phyloP scores from a whole-genome alignment of 1,140 invertebrate species.

The Eupristina koningsbergeri region DNA sequence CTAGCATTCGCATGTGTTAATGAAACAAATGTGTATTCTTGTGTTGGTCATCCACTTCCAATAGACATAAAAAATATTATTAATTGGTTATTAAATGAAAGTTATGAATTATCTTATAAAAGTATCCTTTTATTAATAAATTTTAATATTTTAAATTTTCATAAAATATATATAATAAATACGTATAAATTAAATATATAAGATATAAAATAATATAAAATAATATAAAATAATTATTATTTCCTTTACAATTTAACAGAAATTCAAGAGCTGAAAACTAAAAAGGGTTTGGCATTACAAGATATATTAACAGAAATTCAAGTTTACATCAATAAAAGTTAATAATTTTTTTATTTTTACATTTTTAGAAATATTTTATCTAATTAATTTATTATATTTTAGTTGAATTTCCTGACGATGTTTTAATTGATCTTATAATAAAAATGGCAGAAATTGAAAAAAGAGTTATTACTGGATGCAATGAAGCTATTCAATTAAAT shows the following conservation, averaged over 20 bases:
- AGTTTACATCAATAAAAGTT: constrained; percentile 88
- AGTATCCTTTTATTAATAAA: constrained; percentile 80
- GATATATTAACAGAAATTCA: constrained; percentile 94
- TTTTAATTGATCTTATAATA: constrained; percentile 83
- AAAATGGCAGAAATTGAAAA: constrained; percentile 90
- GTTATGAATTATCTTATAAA: constrained; percentile 85
- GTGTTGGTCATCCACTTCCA: constrained; percentile 95
- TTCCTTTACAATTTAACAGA: constrained; percentile 73
- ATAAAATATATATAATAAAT: too few relatives aligned
- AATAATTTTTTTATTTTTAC: constrained; percentile 62
- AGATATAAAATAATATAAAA: too few relatives aligned
- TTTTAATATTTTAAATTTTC: too few relatives aligned
- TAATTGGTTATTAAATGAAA: constrained; percentile 91
- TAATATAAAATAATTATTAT: neutral
- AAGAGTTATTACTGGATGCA: constrained; percentile 82
- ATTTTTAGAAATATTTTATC: neutral
- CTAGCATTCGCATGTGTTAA: constrained; percentile 89
- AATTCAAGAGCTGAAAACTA: constrained; percentile 86
- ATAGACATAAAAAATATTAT: constrained; percentile 92
- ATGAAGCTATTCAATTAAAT: constrained; percentile 89
- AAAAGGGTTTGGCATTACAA: constrained; percentile 90
- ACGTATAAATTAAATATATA: too few relatives aligned
- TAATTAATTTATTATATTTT: constrained; percentile 54
- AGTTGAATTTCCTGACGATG: constrained; percentile 87
- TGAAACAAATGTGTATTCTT: constrained; percentile 95